Evolutionary conservation across 2,113 vertebrate species (phyloP), one percentile per base, ranked within the genome.

Genomic region (crab-eating macaque (Macaca fascicularis)): DNA sequence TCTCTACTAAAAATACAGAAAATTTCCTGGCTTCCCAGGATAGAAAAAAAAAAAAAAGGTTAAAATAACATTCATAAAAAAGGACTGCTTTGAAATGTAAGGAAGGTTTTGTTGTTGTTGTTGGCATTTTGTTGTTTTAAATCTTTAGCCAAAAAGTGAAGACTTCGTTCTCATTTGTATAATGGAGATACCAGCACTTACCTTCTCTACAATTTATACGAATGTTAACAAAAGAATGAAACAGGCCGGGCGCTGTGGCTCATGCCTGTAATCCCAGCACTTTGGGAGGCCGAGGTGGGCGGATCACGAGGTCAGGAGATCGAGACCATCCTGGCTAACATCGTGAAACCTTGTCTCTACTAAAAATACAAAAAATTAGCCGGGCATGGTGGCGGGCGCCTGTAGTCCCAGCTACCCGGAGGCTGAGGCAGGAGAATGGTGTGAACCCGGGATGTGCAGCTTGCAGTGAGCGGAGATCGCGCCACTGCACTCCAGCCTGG

Each of bases 211-310:
- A 72, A 76, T 64, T 91, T 91, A 57, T 64, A 90, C 74, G 45
- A 97, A 94, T 95, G 20, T 93, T 95, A 87, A 89, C 22, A 91
- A 70, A 25, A 90, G 38, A 88, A 88, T 93, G 70, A 88, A 95
- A 96, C 48, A 50, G 48, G 12, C 48, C 13, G 48, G 48, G 48
- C 13, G 3, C 12, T 14, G 48, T 50, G 48, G 48, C 48, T 50
- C 48, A 50, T 14, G 48, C 48, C 48, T 50, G 48, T 50, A 50
- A 50, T 50, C 48, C 48, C 48, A 50, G 48, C 48, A 50, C 48
- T 50, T 50, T 50, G 48, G 48, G 48, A 50, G 48, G 48, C 48
- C 12, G 48, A 48, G 10, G 48, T 48, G 48, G 48, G 48, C 12
- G 11, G 48, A 48, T 48, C 48, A 48, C 11, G 11, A 48, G 48